These are phyloP conservation scores for Cheirogaleus major DNA, from an alignment of 2,797 vertebrate species.

Conservation along the genomic window DNA sequence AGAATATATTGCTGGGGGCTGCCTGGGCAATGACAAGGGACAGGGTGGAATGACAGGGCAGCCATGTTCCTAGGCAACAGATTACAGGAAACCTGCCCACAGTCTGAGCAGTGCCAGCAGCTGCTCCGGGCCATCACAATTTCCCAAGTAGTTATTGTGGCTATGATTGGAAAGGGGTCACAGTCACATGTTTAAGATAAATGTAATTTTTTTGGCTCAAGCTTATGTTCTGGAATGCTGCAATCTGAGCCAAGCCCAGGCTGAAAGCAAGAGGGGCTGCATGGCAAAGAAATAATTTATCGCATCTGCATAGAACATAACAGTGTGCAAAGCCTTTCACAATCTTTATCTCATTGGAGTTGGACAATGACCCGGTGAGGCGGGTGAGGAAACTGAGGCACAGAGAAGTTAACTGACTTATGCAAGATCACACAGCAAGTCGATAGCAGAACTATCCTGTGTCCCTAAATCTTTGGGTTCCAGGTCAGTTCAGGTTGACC, in stretches of 20 bases:
- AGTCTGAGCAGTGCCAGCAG: background rate
- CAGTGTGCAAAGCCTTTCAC: background rate
- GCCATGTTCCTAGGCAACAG: conserved; percentile 47
- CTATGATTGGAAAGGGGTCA: conserved; percentile 46
- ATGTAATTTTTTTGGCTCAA: background rate
- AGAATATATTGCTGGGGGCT: background rate
- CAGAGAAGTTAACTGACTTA: background rate
- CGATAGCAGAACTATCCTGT: background rate
- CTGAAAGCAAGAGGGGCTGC: background rate
- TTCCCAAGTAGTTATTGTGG: conserved; percentile 65
- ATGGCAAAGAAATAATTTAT: background rate
- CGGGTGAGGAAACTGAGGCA: background rate
- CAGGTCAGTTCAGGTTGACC: background rate
- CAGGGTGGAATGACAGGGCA: background rate
- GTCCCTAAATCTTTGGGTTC: background rate
- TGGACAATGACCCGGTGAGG: background rate
- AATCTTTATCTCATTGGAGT: background rate
- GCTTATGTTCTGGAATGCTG: conserved; percentile 11
- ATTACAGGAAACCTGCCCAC: conserved; percentile 70
- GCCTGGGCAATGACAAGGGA: background rate
- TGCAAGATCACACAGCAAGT: background rate
- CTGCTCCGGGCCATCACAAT: background rate
- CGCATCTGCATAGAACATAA: background rate
- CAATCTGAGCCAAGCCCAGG: background rate
- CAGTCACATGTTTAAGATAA: conserved; percentile 42